These are phyloP conservation scores for Dysdera silvatica DNA, from an alignment of 1,140 invertebrate species.

Conservation along the genomic window DNA sequence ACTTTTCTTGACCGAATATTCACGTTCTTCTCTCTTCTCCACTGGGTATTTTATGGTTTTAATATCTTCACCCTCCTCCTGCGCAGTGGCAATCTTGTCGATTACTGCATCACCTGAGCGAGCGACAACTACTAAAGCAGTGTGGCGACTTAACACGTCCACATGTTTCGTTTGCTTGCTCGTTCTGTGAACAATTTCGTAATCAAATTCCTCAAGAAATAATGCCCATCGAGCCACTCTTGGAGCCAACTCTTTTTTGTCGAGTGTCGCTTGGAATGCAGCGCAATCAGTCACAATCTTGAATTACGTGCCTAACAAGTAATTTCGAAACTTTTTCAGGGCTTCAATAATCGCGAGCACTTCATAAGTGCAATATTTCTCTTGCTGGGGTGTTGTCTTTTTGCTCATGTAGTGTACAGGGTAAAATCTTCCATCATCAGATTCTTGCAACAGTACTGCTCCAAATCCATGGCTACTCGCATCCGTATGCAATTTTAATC, in stretches of 20 bases:
- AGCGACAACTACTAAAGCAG: background rate
- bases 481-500: constrained; percentile 24
- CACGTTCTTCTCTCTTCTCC: background rate
- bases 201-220: constrained; percentile 8
- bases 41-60: background rate
- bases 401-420: background rate
- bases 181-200: constrained; percentile 9
- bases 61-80: background rate
- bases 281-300: constrained; percentile 15
- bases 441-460: constrained; percentile 45
- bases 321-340: constrained; percentile 7
- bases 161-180: constrained; percentile 14
- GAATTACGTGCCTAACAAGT: constrained; percentile 4
- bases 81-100: background rate
- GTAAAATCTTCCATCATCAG: constrained; percentile 29
- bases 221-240: constrained; percentile 14
- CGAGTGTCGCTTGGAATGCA: constrained; percentile 10
- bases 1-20: background rate
- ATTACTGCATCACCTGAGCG: background rate
- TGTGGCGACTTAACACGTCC: constrained; percentile 12
- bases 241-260: background rate
- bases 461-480: constrained; percentile 48
- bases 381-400: background rate
- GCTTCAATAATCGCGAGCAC: background rate
- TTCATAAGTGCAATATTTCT: background rate